phyloP scores from a whole-genome alignment of 2,113 vertebrate species.

The Terrapene triunguis region DNA sequence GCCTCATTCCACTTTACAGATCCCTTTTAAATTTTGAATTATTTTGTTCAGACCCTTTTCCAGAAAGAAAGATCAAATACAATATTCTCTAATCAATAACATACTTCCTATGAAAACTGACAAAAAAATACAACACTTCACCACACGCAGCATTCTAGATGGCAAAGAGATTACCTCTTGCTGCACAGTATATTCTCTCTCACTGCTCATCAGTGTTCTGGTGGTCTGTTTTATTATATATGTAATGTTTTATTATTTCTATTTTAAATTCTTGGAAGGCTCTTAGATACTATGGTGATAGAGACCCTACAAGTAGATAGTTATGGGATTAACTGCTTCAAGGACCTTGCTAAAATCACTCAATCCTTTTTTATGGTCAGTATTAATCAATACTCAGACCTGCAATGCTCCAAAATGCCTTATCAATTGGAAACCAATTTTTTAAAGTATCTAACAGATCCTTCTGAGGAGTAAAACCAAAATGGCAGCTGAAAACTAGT shows the following conservation, averaged over 20 bases:
- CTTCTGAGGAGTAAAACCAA: not conserved
- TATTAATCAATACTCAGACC: not conserved
- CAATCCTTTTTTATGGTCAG: not conserved
- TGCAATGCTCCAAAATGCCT: not conserved
- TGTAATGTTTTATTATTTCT: not conserved
- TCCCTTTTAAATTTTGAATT: not conserved
- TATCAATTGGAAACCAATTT: not conserved
- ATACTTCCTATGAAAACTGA: constrained; percentile 4
- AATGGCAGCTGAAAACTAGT: not conserved
- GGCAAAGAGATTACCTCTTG: not conserved
- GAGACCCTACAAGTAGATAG: not conserved
- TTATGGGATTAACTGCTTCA: not conserved
- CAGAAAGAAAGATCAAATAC: not conserved
- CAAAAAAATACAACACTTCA: not conserved
- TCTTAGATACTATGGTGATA: not conserved
- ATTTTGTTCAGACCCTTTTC: not conserved
- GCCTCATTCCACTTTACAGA: not conserved
- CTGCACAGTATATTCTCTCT: not conserved
- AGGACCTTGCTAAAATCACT: not conserved
- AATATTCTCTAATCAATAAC: not conserved
- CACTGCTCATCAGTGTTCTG: not conserved
- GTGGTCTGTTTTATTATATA: not conserved
- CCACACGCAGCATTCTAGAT: not conserved
- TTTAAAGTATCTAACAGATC: not conserved
- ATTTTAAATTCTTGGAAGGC: not conserved